Evolutionary conservation across 2,888 invertebrate species (phyloP).

Genomic region (Pollenia griseotomentosa): DNA sequence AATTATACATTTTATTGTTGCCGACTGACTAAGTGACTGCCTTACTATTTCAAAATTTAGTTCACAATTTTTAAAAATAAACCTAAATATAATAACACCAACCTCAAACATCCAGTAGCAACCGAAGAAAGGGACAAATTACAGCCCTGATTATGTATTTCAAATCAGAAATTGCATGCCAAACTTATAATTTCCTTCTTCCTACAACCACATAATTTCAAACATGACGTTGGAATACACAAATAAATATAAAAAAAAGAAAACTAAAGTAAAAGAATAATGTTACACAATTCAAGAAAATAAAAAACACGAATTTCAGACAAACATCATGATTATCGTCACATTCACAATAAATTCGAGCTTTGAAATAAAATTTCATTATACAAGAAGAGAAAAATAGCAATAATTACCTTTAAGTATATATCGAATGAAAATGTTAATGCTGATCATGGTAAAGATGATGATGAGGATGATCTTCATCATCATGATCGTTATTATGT

Average conservation of each 20-base stretch:
- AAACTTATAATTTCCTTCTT: slow-evolving; percentile 69
- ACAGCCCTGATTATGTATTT: slow-evolving; percentile 63
- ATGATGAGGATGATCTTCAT: slow-evolving; percentile 20
- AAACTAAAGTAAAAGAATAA: neutral
- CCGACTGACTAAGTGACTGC: neutral
- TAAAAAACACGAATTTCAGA: slow-evolving; percentile 25
- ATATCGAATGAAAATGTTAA: slow-evolving; percentile 42
- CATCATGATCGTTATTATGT: slow-evolving; percentile 30
- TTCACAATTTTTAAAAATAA: slow-evolving; percentile 1
- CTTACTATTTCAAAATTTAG: slow-evolving; percentile 1
- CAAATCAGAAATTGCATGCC: slow-evolving; percentile 71
- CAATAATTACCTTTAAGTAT: slow-evolving; percentile 67
- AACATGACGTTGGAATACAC: slow-evolving; percentile 51
- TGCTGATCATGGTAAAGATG: slow-evolving; percentile 11
- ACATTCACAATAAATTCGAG: slow-evolving; percentile 40
- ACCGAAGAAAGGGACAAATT: slow-evolving; percentile 66
- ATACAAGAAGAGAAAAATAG: slow-evolving; percentile 49
- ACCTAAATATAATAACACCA: slow-evolving; percentile 35
- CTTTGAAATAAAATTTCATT: slow-evolving; percentile 22
- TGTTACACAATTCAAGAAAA: slow-evolving; percentile 51
- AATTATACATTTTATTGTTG: slow-evolving; percentile 45
- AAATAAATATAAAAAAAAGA: neutral
- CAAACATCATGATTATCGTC: slow-evolving; percentile 50
- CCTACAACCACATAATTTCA: slow-evolving; percentile 57
- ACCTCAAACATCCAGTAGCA: slow-evolving; percentile 58